These are phyloP conservation scores for Perithous albicinctus DNA, from an alignment of 2,888 invertebrate genomes.

Conservation along the genomic window DNA sequence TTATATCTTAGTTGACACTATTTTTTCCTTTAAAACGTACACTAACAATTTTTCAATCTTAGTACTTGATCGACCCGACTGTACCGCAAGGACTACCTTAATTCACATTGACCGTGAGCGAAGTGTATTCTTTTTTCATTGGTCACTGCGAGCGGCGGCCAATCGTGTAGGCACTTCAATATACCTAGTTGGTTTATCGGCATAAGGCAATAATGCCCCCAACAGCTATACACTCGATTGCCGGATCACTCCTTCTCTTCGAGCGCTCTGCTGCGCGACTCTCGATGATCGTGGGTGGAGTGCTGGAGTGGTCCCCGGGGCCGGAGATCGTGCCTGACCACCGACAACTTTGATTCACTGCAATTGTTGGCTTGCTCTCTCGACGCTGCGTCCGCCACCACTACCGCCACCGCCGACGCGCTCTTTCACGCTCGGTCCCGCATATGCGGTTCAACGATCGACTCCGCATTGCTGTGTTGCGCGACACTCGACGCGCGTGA, in stretches of 20 bases:
- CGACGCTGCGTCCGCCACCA: conserved; percentile 58
- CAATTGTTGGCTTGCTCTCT: conserved; percentile 75
- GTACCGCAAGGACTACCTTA: no score
- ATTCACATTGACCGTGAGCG: conserved; percentile 33
- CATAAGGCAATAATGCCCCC: conserved; percentile 49
- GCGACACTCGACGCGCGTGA: conserved; percentile 39
- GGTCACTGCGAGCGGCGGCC: conserved; percentile 27
- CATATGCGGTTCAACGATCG: conserved; percentile 65
- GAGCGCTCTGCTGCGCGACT: conserved; percentile 26
- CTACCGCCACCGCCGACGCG: conserved; percentile 2
- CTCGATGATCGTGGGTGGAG: conserved; percentile 79
- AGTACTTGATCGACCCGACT: no score
- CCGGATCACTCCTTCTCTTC: conserved; percentile 58
- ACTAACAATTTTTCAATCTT: no score
- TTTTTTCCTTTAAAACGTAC: no score
- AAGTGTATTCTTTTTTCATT: conserved; percentile 18
- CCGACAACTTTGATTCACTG: conserved; percentile 83
- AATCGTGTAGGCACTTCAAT: conserved; percentile 20
- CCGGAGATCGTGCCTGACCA: conserved; percentile 81
- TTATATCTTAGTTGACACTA: no score
- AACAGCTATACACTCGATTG: conserved; percentile 56
- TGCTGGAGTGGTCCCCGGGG: conserved; percentile 77
- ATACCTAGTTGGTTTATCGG: conserved; percentile 42
- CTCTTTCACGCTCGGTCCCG: conserved; percentile 26
- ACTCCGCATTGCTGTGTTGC: conserved; percentile 34